These are phyloP conservation scores for Astur gentilis DNA, from an alignment of 2,113 vertebrate species.

Conservation along the genomic window DNA sequence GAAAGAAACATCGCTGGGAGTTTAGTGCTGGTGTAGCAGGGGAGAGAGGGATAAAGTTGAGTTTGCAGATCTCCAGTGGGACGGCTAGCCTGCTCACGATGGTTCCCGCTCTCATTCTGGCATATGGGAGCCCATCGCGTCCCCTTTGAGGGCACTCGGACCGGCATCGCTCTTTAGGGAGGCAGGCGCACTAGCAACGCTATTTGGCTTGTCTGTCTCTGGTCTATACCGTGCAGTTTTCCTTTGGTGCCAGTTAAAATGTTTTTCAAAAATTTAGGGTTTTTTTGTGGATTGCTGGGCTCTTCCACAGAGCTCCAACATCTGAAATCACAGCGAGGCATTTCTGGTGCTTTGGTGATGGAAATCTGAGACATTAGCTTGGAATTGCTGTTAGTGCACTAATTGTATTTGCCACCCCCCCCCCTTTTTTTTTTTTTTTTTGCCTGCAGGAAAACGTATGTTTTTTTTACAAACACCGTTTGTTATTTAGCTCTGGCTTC, in stretches of 20 bases:
- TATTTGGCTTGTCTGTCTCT: background rate
- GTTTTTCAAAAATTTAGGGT: background rate
- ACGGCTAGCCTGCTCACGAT: rapidly evolving
- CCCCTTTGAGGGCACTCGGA: background rate
- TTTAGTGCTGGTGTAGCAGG: background rate
- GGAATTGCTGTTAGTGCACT: background rate
- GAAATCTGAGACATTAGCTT: background rate
- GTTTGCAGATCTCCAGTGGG: background rate
- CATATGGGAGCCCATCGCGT: rapidly evolving
- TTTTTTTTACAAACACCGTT: background rate
- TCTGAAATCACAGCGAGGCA: background rate
- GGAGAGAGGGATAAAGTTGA: background rate
- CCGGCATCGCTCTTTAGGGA: background rate
- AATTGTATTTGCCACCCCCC: background rate
- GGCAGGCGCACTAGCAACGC: background rate
- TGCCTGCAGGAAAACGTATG: background rate
- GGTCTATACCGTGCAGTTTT: background rate
- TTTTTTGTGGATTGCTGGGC: background rate
- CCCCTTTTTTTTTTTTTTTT: background rate
- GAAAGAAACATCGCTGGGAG: background rate
- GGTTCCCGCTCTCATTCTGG: background rate
- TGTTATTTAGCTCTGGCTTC: constrained; percentile 48
- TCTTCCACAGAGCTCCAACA: background rate
- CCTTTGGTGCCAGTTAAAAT: background rate
- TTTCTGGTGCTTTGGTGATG: background rate